Evolutionary conservation across 2,888 invertebrate genomes (phyloP), one percentile per base, ranked within the genome.

Genomic region (Diploptera punctata): DNA sequence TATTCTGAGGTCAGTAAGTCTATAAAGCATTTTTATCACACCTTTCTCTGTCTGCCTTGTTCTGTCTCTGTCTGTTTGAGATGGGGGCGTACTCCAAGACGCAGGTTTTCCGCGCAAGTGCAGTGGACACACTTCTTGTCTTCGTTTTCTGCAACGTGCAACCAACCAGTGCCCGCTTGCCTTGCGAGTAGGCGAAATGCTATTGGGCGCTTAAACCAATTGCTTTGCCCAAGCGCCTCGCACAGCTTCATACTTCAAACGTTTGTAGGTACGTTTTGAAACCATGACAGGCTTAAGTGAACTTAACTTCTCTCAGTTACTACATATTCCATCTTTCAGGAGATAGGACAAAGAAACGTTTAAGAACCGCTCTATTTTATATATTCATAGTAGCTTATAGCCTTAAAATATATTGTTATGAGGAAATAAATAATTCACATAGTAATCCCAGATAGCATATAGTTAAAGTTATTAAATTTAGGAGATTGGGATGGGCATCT

Each of bases 91-190:
- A 44, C 24, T 43, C 44, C 65, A 65, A 65, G 65, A 65, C 65
- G 2, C 13, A 38, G 13, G 61, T 9, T 38, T n/a, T 18, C 44
- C 44, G 44, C 44, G 44, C 44, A 65, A 47, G 44, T 44, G 44
- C 44, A 26, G 21, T 44, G 26, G 7, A n/a, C n/a, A 18, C n/a
- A 18, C 24, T 65, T 24, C 65, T 65, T 43, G 65, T 47, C 65
- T 43, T 65, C 65, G 44, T 65, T 65, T 65, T 65, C 65, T 65
- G 65, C 65, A 65, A 65, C 65, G 44, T 65, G 65, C 65, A 65
- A 65, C 65, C 65, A 65, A 65, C 65, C 65, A 65, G 65, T 65
- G 65, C 65, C 9, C 33, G 26, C 44, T 44, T 29, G 44, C 26
- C 26, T 47, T 65, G 44, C 47, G 65, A 44, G 65, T 18, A 44